These are phyloP conservation scores for Sebastes minor DNA, from an alignment of 2,797 vertebrate genomes.

Conservation along the genomic window DNA sequence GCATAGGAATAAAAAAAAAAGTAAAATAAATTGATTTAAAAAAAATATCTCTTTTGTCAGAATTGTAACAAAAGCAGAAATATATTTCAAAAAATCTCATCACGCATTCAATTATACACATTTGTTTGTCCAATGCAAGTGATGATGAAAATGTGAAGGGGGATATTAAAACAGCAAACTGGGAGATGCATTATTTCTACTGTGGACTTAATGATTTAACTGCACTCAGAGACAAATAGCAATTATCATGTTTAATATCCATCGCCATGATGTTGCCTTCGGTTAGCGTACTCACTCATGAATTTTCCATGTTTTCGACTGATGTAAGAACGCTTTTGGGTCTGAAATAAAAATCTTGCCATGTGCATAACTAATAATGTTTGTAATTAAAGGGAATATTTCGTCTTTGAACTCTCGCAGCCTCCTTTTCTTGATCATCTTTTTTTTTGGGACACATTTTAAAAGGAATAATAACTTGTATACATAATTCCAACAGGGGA, in stretches of 20 bases:
- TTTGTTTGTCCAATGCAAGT: neutral
- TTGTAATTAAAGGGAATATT: slow-evolving; percentile 65
- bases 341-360: slow-evolving; percentile 71
- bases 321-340: slow-evolving; percentile 75
- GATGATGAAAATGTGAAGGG: neutral
- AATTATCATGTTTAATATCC: slow-evolving; percentile 64
- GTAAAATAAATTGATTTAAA: neutral
- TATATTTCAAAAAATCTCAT: neutral
- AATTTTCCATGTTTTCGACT: slow-evolving; percentile 67
- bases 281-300: slow-evolving; percentile 59
- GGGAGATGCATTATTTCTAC: slow-evolving; percentile 21
- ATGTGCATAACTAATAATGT: slow-evolving; percentile 69
- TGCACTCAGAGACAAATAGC: slow-evolving; percentile 56
- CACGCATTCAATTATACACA: neutral
- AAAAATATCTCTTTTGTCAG: neutral
- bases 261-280: slow-evolving; percentile 52
- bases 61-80: neutral
- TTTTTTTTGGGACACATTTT: slow-evolving; percentile 7
- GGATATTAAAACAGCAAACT: slow-evolving; percentile 12
- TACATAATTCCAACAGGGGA: neutral
- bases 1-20: neutral
- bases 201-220: slow-evolving; percentile 44
- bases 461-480: slow-evolving; percentile 11
- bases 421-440: slow-evolving; percentile 15
- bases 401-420: slow-evolving; percentile 61